Base-by-base conservation (phyloP, 2,113 vertebrate species). In the Lipophrys pholis region DNA sequence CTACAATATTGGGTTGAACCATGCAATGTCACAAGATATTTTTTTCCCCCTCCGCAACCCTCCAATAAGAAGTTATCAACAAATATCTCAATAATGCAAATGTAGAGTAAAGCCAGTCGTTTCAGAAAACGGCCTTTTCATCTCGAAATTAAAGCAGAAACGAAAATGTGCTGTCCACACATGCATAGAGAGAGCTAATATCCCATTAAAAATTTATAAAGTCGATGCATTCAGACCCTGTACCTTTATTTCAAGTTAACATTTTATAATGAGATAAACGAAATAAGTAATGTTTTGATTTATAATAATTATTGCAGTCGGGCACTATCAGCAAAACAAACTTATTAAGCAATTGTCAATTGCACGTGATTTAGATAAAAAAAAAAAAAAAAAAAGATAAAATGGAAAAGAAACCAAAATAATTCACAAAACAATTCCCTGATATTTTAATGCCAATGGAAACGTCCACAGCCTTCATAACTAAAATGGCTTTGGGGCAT, bases 201-300 rank as follows among this genome's bases (percentile, higher is more conserved):
- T 39, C 43, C 71, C 36, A 88, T 91, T 61, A 87, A 91, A 84
- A 75, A 89, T 91, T 6, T 15, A 89, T 84, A 59, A 68, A 0
- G 35, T 35, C 35, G 39, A 74, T 79, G 55, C 53, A 57, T 82
- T 80, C 56, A 73, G 72, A 64, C 53, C 53, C 45, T 41, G 30
- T 65, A 57, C 50, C 67, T 74, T 41, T 58, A 58, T 64, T 72
- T 69, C 30, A 64, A 66, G 16, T 61, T 7, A 10, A 41, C 5
- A 14, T 36, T 69, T 35, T 58, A 8, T 15, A 50, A 57, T 10
- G 8, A 4, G 36, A 6, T 1, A 36, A 49, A 42, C 10, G 10
- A 42, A 42, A 42, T 42, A 8, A 42, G 21, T 42, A 42, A 10
- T 42, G 41, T 42, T 42, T 42, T 42, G 7, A 42, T 42, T 42